Conservation (phyloP, 1,140 invertebrate species). For the Dryas iulia region DNA sequence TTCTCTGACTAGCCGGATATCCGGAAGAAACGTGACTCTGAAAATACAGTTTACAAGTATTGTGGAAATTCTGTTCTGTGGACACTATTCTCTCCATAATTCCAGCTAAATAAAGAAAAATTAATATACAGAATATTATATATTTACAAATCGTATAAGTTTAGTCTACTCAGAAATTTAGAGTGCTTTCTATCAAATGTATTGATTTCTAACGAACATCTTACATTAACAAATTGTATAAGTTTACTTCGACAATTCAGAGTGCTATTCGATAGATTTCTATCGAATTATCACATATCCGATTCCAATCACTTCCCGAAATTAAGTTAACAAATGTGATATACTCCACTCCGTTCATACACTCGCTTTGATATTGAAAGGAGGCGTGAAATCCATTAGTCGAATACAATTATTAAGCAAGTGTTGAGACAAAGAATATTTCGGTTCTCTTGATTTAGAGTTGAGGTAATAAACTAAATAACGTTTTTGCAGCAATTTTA, state of each 20-base stretch:
- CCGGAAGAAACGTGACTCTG: too few relatives aligned
- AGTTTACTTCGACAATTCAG: background rate
- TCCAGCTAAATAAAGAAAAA: too few relatives aligned
- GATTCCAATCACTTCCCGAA: background rate
- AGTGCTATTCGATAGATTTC: background rate
- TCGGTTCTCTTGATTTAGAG: background rate
- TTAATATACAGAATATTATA: too few relatives aligned
- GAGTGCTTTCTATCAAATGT: too few relatives aligned
- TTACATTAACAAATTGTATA: too few relatives aligned
- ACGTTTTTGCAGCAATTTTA: slow-evolving; percentile 10
- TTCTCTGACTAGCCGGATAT: too few relatives aligned
- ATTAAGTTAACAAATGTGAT: background rate
- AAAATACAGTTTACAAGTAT: too few relatives aligned
- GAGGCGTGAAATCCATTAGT: background rate
- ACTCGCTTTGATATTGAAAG: background rate
- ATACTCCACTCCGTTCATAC: background rate
- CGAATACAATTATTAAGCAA: background rate
- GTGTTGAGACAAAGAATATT: background rate
- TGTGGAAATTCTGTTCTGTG: too few relatives aligned
- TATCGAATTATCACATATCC: background rate
- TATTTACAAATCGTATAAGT: too few relatives aligned
- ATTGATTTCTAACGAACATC: too few relatives aligned
- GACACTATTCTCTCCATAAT: too few relatives aligned
- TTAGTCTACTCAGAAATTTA: too few relatives aligned
- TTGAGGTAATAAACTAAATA: background rate